Percentiles rank a stretch among this genome's conserved stretches.
phyloP scores from a whole-genome alignment of 1,140 invertebrate genomes.

The Aphaenogaster floridana region DNA sequence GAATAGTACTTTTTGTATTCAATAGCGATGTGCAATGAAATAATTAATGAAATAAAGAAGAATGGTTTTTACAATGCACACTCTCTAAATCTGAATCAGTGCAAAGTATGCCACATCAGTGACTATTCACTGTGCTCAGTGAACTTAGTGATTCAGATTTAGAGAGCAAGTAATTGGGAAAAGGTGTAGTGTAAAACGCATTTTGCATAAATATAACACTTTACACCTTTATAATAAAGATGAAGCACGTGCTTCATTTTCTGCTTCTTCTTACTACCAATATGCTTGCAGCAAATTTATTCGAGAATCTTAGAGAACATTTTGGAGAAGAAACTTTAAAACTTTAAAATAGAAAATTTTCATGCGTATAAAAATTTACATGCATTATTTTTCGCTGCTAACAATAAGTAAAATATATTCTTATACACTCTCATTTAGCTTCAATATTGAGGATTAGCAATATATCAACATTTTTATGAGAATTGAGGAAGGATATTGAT shows the following conservation, averaged over 20 bases:
- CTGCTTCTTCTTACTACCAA: background rate
- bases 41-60: background rate
- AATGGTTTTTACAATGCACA: background rate
- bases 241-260: background rate
- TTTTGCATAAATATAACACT: background rate
- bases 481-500: background rate
- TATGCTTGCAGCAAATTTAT: background rate
- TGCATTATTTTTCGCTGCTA: constrained; percentile 5
- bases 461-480: background rate
- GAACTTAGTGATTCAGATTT: too few relatives aligned
- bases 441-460: background rate
- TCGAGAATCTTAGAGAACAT: background rate
- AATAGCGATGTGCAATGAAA: background rate
- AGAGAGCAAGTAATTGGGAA: too few relatives aligned
- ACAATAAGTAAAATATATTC: background rate
- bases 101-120: too few relatives aligned
- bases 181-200: background rate
- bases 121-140: too few relatives aligned
- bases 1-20: background rate
- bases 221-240: background rate
- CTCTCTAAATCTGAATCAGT: too few relatives aligned
- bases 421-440: background rate
- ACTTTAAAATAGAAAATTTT: constrained; percentile 1
- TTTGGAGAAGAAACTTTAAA: background rate
- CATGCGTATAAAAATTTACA: background rate